phyloP scores from a whole-genome alignment of 2,888 invertebrate species.

The Dynastes hyllus region DNA sequence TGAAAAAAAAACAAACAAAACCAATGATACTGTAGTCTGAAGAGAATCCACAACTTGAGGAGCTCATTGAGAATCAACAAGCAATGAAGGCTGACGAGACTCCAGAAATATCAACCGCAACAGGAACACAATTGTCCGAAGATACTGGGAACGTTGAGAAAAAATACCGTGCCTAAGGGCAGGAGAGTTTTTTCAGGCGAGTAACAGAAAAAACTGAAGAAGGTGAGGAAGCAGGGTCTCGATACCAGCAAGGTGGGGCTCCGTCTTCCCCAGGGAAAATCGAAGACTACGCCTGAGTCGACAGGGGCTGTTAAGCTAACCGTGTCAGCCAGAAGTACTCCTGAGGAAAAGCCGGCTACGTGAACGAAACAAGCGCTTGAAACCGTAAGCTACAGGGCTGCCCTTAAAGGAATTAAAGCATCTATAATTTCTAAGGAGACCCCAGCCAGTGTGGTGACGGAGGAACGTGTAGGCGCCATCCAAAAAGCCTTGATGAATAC shows the following conservation, averaged over 20 bases:
- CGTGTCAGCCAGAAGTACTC: neutral
- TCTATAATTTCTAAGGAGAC: neutral
- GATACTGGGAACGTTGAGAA: neutral
- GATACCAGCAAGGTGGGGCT: conserved; percentile 15
- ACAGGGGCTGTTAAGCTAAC: neutral
- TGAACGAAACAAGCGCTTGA: neutral
- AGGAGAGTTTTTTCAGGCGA: neutral
- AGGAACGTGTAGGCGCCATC: too few relatives aligned
- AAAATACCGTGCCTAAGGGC: neutral
- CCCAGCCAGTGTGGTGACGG: neutral
- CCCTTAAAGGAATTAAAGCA: neutral
- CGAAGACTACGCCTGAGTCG: neutral
- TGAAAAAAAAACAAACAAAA: too few relatives aligned
- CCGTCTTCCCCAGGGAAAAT: neutral
- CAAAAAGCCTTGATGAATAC: neutral
- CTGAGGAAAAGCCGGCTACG: neutral
- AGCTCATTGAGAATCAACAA: neutral
- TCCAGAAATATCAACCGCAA: neutral
- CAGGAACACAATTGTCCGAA: too few relatives aligned
- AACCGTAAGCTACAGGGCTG: neutral
- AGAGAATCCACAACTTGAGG: too few relatives aligned
- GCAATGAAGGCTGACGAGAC: neutral
- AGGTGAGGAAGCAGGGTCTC: conserved; percentile 6
- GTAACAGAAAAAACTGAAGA: conserved; percentile 8
- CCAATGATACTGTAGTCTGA: too few relatives aligned